Base-by-base conservation (phyloP, 2,888 invertebrate species). In the Nematopogon swammerdamellus region DNA sequence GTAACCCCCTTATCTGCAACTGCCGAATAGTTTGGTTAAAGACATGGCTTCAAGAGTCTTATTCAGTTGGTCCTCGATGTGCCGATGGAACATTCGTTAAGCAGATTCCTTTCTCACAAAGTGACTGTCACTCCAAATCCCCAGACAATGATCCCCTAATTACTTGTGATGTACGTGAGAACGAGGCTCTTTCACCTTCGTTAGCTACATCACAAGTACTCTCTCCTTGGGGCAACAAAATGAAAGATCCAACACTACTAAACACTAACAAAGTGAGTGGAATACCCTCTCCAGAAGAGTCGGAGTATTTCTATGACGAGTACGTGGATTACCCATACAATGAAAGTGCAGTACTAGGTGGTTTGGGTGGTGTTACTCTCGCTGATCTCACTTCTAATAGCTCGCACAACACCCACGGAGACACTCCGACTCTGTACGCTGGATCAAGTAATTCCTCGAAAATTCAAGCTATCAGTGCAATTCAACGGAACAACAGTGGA, bases 21-120 rank as follows among this genome's bases (percentile, higher is more conserved):
- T 94, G 94, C 62, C 87, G 86, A 54, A 82, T 92, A 66, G 80
- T 91, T 49, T 94, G 94, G 94, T 70, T 94, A 2, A 85, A 91
- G 58, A 88, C 87, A 2, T 93, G 92, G 92, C 69, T 92, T 19
- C 85, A 86, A 53, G 91, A 92, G 65, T 85, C 87, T 0, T 84
- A 87, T 19, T 80, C 85, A 2, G 82, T 86, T 6, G 92, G 92
- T 2, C 92, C 92, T 4, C 84, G 85, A 61, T 93, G 92, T 63
- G 82, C 85, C 19, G 91, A 92, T 60, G 92, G 92, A 1, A 85
- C 86, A 17, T 79, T 88, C 14, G 80, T 92, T n/a, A 85, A 87
- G 57, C 86, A 88, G 55, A 82, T 88, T 61, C 83, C 88, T 45
- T 82, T 91, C 53, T 85, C 88, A 11, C 81, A 86, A 52, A 82